A percentile compares a stretch with the other conserved stretches of the same genome.
These are phyloP conservation scores for Sebastiscus tertius DNA, from an alignment of 2,797 vertebrate genomes.

Conservation along the genomic window DNA sequence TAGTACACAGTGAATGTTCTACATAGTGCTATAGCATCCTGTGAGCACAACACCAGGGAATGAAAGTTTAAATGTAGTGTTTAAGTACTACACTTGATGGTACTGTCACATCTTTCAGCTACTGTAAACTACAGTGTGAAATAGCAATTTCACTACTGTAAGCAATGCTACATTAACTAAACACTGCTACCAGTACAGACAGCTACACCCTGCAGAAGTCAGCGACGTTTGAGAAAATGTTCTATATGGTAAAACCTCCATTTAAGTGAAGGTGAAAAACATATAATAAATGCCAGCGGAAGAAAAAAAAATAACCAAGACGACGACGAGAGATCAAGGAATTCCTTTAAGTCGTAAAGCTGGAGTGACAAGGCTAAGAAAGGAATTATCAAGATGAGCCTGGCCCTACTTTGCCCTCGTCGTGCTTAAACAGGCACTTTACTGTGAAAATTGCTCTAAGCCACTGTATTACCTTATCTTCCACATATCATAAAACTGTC, in stretches of 20 bases:
- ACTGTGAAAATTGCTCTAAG: conserved; percentile 64
- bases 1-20: not conserved
- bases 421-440: conserved; percentile 68
- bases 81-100: not conserved
- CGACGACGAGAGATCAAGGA: conserved; percentile 66
- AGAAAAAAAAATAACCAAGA: conserved; percentile 33
- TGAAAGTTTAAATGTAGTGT: not conserved
- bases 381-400: conserved; percentile 70
- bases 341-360: conserved; percentile 65
- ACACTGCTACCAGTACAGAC: not conserved
- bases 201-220: not conserved
- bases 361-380: conserved; percentile 68
- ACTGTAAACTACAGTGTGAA: not conserved
- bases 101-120: not conserved
- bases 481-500: conserved; percentile 68
- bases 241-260: conserved; percentile 10
- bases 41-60: not conserved
- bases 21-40: not conserved
- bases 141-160: not conserved
- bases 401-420: conserved; percentile 54
- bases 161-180: not conserved
- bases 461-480: conserved; percentile 65
- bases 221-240: not conserved
- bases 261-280: conserved; percentile 50
- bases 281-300: conserved; percentile 16